Percentiles rank a stretch among this genome's conserved stretches.
These are phyloP conservation scores for Pollachius pollachius DNA, from an alignment of 2,113 vertebrate genomes.

Conservation along the genomic window DNA sequence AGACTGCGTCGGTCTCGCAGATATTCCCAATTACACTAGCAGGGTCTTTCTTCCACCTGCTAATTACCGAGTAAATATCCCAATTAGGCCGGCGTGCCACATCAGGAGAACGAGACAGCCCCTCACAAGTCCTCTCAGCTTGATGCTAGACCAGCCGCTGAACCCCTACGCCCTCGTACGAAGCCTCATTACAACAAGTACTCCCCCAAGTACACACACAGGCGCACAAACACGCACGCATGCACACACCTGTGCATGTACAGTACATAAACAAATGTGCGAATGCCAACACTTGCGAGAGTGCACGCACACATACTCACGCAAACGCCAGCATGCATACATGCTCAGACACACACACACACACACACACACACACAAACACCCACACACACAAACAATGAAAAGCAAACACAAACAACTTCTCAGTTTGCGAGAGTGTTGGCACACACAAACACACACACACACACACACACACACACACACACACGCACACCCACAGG, in stretches of 20 bases:
- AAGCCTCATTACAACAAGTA: not conserved
- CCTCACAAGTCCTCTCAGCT: conserved; percentile 52
- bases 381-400: too few relatives aligned
- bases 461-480: conserved; percentile 4
- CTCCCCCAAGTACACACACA: conserved; percentile 4
- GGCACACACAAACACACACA: conserved; percentile 7
- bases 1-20: conserved; percentile 69
- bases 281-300: too few relatives aligned
- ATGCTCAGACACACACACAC: not conserved
- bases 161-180: conserved; percentile 59
- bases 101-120: conserved; percentile 76
- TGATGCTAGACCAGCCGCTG: conserved; percentile 53
- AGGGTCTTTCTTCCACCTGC: conserved; percentile 77
- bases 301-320: too few relatives aligned
- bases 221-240: conserved; percentile 12
- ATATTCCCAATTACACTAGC: conserved; percentile 77
- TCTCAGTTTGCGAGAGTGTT: not conserved
- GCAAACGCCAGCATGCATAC: not conserved
- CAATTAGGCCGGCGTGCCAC: conserved; percentile 80
- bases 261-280: not conserved
- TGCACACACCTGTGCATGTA: not conserved
- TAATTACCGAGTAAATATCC: conserved; percentile 86
- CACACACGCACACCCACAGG: not conserved
- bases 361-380: conserved; percentile 6
- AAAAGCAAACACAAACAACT: conserved; percentile 1